Conservation (phyloP, 2,888 invertebrate genomes). For the Drosophila macrothrix region DNA sequence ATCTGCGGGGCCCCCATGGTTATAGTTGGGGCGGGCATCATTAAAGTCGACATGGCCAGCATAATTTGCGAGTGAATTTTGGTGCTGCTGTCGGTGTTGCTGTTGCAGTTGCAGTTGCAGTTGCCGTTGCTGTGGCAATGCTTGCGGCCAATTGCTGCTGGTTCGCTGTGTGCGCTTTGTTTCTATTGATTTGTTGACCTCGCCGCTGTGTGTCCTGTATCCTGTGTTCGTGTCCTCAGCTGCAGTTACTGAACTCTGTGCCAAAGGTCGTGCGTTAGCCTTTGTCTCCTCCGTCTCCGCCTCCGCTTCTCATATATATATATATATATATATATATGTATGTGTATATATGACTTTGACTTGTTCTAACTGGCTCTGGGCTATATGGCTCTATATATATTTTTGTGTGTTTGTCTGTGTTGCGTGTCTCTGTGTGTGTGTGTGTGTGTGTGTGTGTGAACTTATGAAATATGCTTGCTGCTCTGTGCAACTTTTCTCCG, state of each 20-base stretch:
- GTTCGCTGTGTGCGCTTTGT: constrained; percentile 45
- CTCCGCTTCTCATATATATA: constrained; percentile 8
- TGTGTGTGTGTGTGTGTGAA: constrained; percentile 47
- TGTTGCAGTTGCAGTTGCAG: constrained; percentile 16
- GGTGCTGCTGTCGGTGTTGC: constrained; percentile 40
- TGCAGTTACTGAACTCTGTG: constrained; percentile 72
- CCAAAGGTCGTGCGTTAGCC: constrained; percentile 81
- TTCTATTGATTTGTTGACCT: constrained; percentile 72
- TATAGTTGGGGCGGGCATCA: constrained; percentile 86
- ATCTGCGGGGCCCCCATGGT: constrained; percentile 85
- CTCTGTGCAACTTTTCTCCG: constrained; percentile 62
- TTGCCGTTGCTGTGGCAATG: constrained; percentile 20
- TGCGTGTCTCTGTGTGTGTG: constrained; percentile 4
- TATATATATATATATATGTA: not conserved
- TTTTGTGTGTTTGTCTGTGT: not conserved
- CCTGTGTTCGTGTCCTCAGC: constrained; percentile 37
- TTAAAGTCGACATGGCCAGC: constrained; percentile 85
- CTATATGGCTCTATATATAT: constrained; percentile 45
- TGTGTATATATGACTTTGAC: constrained; percentile 38
- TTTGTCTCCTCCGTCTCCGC: constrained; percentile 64
- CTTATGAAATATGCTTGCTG: constrained; percentile 78
- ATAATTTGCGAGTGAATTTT: constrained; percentile 84
- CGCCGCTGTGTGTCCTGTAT: constrained; percentile 29
- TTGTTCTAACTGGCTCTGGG: constrained; percentile 50
- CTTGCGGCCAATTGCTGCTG: constrained; percentile 45